Evolutionary conservation across 2,113 vertebrate genomes (phyloP), one percentile per base, ranked within the genome.

Genomic region (Albula glossodonta): DNA sequence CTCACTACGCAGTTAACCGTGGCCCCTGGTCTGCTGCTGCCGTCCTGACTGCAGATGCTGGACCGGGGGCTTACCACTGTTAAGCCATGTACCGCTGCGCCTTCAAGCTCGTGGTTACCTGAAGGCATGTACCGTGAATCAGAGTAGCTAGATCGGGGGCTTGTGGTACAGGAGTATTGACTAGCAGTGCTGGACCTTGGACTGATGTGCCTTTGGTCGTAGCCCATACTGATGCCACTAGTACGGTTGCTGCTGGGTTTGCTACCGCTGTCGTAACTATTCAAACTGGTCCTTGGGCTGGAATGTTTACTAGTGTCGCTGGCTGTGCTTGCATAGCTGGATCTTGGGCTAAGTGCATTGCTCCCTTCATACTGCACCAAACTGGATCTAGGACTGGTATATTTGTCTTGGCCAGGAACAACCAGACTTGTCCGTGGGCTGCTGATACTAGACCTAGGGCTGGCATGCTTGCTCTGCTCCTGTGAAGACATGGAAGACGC

Each of bases 201-300:
- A 90, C 98, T 99, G 90, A 93, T 87, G 94, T 98, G 97, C 87
- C 97, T 95, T 92, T 98, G 97, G 94, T 98, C 98, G 93, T 97
- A 99, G 89, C 98, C 98, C 96, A 99, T 96, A 93, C 98, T 99
- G 94, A 99, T 98, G 88, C 97, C 98, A 92, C 98, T 99, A 91
- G 98, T 98, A 79, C 98, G 97, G 92, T 97, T 96, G 94, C 97
- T 99, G 95, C 97, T 96, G 92, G 97, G 93, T 89, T 97, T 96
- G 92, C 96, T 97, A 90, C 96, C 95, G 90, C 96, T 95, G 92
- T 97, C 97, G 78, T 96, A 97, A 93, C 96, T 94, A 90, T 95
- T 96, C 86, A 97, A 94, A 89, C 97, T 98, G 93, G 96, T 94
- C 86, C 97, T 92, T 2, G 97, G 97, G 89, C 98, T 98, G 88